Conservation (phyloP, 1,140 invertebrate genomes). For the Nephila pilipes region DNA sequence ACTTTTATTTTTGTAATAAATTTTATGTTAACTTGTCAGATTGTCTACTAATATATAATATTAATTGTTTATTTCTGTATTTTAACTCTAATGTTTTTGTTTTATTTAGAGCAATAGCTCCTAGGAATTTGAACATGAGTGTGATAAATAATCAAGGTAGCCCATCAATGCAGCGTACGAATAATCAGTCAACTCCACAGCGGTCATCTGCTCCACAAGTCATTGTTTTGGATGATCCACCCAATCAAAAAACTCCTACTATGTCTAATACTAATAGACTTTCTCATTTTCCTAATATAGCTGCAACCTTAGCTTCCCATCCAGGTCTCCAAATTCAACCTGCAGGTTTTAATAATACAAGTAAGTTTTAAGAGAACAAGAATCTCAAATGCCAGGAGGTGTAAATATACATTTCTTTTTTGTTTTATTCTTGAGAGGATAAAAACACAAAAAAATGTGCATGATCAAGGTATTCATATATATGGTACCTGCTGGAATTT, state of each 20-base stretch:
- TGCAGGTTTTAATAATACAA: slow-evolving; percentile 66
- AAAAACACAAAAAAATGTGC: not conserved
- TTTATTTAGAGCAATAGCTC: slow-evolving; percentile 62
- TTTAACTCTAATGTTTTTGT: not conserved
- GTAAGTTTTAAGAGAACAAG: slow-evolving; percentile 62
- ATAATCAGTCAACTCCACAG: not conserved
- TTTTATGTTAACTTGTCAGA: no score
- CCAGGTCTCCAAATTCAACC: slow-evolving; percentile 71
- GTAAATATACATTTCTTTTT: not conserved
- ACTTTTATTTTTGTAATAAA: no score
- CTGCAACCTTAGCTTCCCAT: slow-evolving; percentile 47
- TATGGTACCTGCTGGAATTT: slow-evolving; percentile 4
- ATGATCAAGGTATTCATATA: not conserved
- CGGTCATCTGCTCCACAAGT: slow-evolving; percentile 46
- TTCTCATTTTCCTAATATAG: slow-evolving; percentile 63
- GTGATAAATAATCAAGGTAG: slow-evolving; percentile 37
- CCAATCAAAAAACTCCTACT: slow-evolving; percentile 45
- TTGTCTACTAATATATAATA: no score
- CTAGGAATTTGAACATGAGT: slow-evolving; percentile 30
- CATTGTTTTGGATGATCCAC: slow-evolving; percentile 67
- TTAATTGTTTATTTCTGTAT: no score
- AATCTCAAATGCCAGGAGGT: not conserved
- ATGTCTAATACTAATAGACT: slow-evolving; percentile 72
- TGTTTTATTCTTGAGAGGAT: not conserved
- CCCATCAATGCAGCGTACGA: not conserved